Conservation (phyloP, 2,888 invertebrate genomes). For the Teleogryllus oceanicus region DNA sequence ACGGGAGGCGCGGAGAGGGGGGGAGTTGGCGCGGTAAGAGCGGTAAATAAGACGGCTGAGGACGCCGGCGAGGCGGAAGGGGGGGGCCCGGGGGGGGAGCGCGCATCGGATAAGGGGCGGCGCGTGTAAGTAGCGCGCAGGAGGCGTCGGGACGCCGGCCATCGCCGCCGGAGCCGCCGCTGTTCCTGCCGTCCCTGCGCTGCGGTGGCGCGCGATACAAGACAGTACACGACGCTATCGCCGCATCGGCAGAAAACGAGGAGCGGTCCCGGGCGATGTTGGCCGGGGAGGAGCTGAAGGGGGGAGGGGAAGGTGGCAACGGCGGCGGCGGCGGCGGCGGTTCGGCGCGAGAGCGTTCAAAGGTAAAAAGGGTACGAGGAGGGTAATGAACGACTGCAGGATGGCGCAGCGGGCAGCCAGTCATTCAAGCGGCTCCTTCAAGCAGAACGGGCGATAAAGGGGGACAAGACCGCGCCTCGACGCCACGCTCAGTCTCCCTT, state of each 20-base stretch:
- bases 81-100: no score
- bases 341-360: neutral
- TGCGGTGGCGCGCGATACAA: neutral
- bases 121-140: no score
- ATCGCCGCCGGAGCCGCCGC: no score
- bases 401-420: neutral
- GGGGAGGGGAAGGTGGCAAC: neutral
- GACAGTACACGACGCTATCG: neutral
- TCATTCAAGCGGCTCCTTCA: conserved; percentile 18
- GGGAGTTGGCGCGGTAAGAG: no score
- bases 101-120: no score
- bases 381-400: conserved; percentile 3
- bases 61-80: no score
- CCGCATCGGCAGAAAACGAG: neutral
- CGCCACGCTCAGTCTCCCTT: neutral
- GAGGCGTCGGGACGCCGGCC: no score
- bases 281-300: neutral
- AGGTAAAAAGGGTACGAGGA: neutral
- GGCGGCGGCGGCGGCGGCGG: neutral
- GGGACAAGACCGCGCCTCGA: neutral
- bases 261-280: neutral
- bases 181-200: no score
- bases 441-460: conserved; percentile 11
- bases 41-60: no score
- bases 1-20: no score